These are phyloP conservation scores for Parnassius orleans DNA, from an alignment of 2,888 invertebrate species.

Conservation along the genomic window DNA sequence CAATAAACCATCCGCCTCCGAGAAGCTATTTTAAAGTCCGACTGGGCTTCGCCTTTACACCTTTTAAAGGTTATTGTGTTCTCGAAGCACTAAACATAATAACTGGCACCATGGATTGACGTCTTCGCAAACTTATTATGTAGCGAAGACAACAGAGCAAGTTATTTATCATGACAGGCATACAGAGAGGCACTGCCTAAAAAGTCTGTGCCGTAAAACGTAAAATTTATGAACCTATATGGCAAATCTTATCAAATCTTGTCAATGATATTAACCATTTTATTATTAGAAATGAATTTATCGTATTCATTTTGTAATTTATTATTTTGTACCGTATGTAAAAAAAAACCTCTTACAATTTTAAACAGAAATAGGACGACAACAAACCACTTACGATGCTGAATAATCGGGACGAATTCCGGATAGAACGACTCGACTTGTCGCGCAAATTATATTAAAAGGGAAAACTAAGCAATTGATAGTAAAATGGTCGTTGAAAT, in stretches of 20 bases:
- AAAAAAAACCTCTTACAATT: not conserved
- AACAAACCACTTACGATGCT: not conserved
- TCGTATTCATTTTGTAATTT: not conserved
- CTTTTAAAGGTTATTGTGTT: conserved; percentile 80
- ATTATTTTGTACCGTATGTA: not conserved
- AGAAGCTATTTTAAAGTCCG: conserved; percentile 76
- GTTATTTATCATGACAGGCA: conserved; percentile 1
- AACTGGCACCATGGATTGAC: conserved; percentile 31
- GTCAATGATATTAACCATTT: not conserved
- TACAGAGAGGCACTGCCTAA: not conserved
- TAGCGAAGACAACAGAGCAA: conserved; percentile 13
- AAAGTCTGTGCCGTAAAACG: not conserved
- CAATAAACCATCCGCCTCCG: conserved; percentile 79
- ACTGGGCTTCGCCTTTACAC: conserved; percentile 73
- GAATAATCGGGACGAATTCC: conserved; percentile 35
- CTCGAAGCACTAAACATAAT: conserved; percentile 61
- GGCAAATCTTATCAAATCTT: too few species aligned
- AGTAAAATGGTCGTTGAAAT: conserved; percentile 77
- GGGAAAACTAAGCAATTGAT: conserved; percentile 77
- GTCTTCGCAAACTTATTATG: conserved; percentile 19
- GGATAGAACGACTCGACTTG: conserved; percentile 37
- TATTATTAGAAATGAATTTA: not conserved
- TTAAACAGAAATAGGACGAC: not conserved
- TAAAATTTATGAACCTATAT: not conserved
- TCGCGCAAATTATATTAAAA: conserved; percentile 72